A percentile compares a stretch with the other conserved stretches of the same genome.
phyloP scores from a whole-genome alignment of 2,113 vertebrate species.

The Grus americana region DNA sequence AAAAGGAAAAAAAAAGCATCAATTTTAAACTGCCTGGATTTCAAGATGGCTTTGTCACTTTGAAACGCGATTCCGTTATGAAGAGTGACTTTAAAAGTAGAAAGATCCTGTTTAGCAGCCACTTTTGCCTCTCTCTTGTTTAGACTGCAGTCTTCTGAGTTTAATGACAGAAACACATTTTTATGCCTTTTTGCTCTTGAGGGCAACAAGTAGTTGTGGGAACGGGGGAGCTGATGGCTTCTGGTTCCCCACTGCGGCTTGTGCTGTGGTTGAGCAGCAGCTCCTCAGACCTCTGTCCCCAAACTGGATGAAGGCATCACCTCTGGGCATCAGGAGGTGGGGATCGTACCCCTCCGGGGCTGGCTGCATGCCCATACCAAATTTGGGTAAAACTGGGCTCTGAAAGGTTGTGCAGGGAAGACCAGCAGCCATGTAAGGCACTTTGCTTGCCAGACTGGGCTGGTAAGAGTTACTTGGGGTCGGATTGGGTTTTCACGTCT shows the following conservation, averaged over 20 bases:
- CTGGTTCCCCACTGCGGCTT: background rate
- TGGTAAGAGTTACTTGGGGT: background rate
- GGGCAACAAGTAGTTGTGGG: background rate
- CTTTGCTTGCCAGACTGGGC: background rate
- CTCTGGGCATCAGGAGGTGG: background rate
- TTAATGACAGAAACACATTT: background rate
- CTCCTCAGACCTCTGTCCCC: background rate
- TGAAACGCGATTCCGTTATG: rapidly evolving
- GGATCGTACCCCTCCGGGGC: rapidly evolving
- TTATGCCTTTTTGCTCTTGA: background rate
- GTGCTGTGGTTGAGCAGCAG: background rate
- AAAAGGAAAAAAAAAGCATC: background rate
- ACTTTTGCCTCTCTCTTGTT: background rate
- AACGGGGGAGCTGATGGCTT: background rate
- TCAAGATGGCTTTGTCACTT: background rate
- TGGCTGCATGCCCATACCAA: rapidly evolving
- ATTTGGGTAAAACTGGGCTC: background rate
- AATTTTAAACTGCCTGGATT: background rate
- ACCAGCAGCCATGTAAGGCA: background rate
- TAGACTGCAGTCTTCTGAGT: background rate
- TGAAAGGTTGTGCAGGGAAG: background rate
- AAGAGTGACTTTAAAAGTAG: background rate
- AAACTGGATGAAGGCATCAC: background rate
- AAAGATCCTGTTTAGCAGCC: background rate
- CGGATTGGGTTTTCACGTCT: rapidly evolving